Evolutionary conservation across 2,888 invertebrate genomes (phyloP), one percentile per base, ranked within the genome.

Genomic region (Orthonychiurus folsomi): DNA sequence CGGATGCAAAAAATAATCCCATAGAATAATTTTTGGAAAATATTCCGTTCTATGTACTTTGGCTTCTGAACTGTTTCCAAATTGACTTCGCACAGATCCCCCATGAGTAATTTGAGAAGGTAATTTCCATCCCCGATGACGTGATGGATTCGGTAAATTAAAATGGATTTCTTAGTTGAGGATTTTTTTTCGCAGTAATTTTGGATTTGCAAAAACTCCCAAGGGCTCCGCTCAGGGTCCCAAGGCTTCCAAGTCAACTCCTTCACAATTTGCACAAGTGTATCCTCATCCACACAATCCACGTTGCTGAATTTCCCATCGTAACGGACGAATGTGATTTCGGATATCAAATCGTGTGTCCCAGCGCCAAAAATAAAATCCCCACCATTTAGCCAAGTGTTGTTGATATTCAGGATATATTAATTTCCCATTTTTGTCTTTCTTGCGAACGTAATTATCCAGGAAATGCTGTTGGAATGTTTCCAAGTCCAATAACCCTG

Each of bases 301-400:
- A 24, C 27, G 18, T 26, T 50, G 5, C 26, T n/a, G 20, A 58
- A 48, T 15, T 26, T 27, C 15, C 66, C 66, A 27, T 64, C 64
- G 24, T 66, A 66, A 5, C 3, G 24, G 55, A 1, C 66, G 58
- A 20, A 66, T 66, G 25, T 66, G 66, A 25, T 66, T 59, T n/a
- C 54, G 24, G 3, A 66, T 61, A 24, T 64, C 50, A 27, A 66
- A 66, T 2, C 47, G 37, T 23, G 52, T 55, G 25, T 66, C 66
- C 66, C 66, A 66, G 27, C 48, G 28, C 66, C 66, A 66, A 56
- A 66, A 66, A 1, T 64, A 63, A 55, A 66, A 64, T 18, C 66
- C 66, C 53, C 54, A 56, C 66, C 66, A 66, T 15, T 28, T 59
- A 18, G 37, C 56, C 26, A 63, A 64, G 47, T 61, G 54, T 55